phyloP scores from a whole-genome alignment of 2,113 vertebrate species.

The Catharus minimus region DNA sequence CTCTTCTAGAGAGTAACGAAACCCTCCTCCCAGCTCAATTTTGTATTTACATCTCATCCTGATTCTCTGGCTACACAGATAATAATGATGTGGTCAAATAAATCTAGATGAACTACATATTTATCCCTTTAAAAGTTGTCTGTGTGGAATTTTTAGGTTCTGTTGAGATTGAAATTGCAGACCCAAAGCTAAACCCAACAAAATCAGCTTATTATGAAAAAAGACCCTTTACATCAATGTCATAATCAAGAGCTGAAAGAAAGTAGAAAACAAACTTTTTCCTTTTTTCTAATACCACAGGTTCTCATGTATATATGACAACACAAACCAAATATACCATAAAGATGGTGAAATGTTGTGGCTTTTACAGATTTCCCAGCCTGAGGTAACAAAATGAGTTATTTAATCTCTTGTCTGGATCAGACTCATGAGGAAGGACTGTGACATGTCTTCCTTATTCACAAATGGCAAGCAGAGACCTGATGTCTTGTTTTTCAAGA shows the following conservation, averaged over 20 bases:
- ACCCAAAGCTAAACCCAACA: background rate
- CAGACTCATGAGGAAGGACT: conserved; percentile 9
- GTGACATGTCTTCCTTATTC: background rate
- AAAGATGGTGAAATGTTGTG: background rate
- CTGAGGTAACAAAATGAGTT: background rate
- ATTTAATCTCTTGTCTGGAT: conserved; percentile 33
- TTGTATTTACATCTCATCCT: background rate
- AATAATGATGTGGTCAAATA: background rate
- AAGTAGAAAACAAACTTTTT: background rate
- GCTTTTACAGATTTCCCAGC: conserved; percentile 7
- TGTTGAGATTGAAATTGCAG: background rate
- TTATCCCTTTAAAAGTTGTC: background rate
- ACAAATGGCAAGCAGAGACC: conserved; percentile 8
- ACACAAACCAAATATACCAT: background rate
- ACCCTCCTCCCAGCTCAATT: background rate
- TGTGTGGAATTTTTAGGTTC: background rate
- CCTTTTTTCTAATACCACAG: background rate
- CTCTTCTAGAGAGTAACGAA: background rate
- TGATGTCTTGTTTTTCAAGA: conserved; percentile 3
- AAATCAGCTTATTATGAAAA: background rate
- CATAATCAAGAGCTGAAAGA: background rate
- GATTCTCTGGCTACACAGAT: background rate
- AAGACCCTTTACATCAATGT: background rate
- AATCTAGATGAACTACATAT: background rate
- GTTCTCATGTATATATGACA: background rate